Percentiles rank a stretch among this genome's conserved stretches.
phyloP scores from a whole-genome alignment of 2,888 invertebrate species.

The Amphiduros pacificus region DNA sequence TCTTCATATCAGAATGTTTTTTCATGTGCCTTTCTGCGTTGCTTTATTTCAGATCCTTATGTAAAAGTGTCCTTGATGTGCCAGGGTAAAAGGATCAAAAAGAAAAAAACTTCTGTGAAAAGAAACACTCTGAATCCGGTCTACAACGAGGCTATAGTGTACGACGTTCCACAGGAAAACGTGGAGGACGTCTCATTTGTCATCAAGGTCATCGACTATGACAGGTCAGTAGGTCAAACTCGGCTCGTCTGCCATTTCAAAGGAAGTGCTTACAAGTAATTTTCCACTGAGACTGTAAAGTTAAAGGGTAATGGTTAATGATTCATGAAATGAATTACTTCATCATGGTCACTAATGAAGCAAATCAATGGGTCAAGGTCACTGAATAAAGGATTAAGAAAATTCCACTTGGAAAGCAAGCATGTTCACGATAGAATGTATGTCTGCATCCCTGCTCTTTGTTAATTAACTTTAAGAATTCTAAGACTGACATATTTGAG shows the following conservation, averaged over 20 bases:
- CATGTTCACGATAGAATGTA: too few relatives aligned
- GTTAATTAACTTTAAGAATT: too few relatives aligned
- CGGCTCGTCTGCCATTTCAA: too few relatives aligned
- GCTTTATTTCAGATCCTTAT: slow-evolving; percentile 75
- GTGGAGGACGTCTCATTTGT: slow-evolving; percentile 77
- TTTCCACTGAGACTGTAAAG: not conserved
- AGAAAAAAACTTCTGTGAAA: slow-evolving; percentile 89
- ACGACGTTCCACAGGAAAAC: slow-evolving; percentile 83
- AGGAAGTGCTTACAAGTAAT: too few relatives aligned
- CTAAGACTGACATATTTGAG: too few relatives aligned
- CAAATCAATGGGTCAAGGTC: too few relatives aligned
- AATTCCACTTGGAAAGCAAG: too few relatives aligned
- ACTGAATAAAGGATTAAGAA: too few relatives aligned
- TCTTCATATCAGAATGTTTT: too few relatives aligned
- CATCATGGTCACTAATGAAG: not conserved
- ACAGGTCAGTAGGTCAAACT: too few relatives aligned
- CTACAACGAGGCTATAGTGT: slow-evolving; percentile 91
- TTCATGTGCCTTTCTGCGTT: too few relatives aligned
- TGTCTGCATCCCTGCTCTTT: too few relatives aligned
- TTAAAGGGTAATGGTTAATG: not conserved
- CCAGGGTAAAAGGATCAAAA: slow-evolving; percentile 86
- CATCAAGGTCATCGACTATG: slow-evolving; percentile 86
- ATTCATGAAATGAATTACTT: not conserved
- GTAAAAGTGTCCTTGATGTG: slow-evolving; percentile 88
- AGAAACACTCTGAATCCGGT: slow-evolving; percentile 84